Conservation (phyloP, 2,113 vertebrate genomes). For the Paramisgurnus dabryanus region DNA sequence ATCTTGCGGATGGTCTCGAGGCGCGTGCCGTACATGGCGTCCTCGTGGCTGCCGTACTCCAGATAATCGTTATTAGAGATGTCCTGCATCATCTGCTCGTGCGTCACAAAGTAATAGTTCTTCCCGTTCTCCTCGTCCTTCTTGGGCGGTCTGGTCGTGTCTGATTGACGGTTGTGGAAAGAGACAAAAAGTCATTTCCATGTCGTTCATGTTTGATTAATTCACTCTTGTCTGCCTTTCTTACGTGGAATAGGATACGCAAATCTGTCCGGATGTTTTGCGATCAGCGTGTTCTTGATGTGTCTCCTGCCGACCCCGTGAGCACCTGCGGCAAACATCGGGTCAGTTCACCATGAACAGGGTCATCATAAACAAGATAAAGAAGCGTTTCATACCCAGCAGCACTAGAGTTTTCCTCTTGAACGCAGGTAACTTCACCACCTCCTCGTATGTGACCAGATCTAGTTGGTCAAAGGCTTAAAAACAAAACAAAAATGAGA, state of each 20-base stretch:
- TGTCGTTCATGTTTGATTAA: not conserved
- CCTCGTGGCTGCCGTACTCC: conserved; percentile 99
- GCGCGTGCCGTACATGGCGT: conserved; percentile 97
- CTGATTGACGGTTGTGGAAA: conserved; percentile 66
- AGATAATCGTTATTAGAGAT: conserved; percentile 99
- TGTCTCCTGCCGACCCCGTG: conserved; percentile 96
- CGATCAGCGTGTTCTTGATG: conserved; percentile 98
- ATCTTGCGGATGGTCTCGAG: conserved; percentile 97
- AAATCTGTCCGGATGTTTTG: conserved; percentile 96
- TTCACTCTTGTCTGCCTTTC: conserved; percentile 52
- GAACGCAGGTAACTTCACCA: conserved; percentile 96
- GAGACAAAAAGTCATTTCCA: not conserved
- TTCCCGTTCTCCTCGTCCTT: conserved; percentile 99
- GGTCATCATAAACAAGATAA: not conserved
- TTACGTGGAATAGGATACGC: conserved; percentile 99
- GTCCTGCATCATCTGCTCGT: conserved; percentile 99
- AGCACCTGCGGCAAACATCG: conserved; percentile 76
- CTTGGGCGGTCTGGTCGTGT: conserved; percentile 97
- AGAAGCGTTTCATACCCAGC: conserved; percentile 81
- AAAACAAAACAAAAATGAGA: conserved; percentile 39
- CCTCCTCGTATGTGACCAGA: conserved; percentile 98
- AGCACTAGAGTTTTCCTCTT: conserved; percentile 98
- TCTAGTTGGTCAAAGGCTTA: conserved; percentile 99
- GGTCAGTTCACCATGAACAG: not conserved
- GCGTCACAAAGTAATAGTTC: conserved; percentile 97